Evolutionary conservation across 1,140 invertebrate genomes (phyloP), one percentile per base, ranked within the genome.

Genomic region (Meloidogyne floridensis): DNA sequence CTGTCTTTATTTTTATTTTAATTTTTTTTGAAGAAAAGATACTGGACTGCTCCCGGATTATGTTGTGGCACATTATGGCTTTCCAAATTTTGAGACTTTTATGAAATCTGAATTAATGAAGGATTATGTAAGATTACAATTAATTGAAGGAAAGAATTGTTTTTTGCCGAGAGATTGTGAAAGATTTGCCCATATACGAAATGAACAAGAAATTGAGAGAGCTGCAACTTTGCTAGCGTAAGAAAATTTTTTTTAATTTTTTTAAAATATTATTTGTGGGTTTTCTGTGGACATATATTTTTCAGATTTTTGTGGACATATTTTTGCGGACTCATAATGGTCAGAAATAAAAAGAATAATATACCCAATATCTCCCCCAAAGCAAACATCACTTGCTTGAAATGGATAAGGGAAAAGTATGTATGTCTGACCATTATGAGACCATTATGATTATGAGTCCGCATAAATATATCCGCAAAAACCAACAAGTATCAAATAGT

Each of bases 141-240:
- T 79, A 32, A 51, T 47, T 79, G 77, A 79, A 0, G 77, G 77
- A n/a, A 69, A 79, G 9, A 65, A 69, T 6, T 65, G 18, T 13
- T 79, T 51, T 43, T 47, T 79, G 10, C 77, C 77, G 11, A 65
- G 4, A 53, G 8, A 79, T 71, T 69, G 56, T 47, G 11, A 18
- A 7, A 79, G 2, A 10, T 79, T 79, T 69, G 11, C 54, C 2
- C 77, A 79, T n/a, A 79, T 79, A 71, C 77, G 77, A 7, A 72
- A 79, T 72, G 77, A 79, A 47, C 77, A 79, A 43, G 51, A 71
- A 53, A n/a, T 79, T 72, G 54, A 69, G 4, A 71, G 72, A n/a
- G 65, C 69, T 15, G 42, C 59, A 0, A 71, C 18, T 10, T 32
- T 79, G 4, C n/a, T 43, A 32, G 32, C 32, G 32, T 32, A 32